Conservation (phyloP, 2,888 invertebrate genomes). For the Drosophila tanythrix region DNA sequence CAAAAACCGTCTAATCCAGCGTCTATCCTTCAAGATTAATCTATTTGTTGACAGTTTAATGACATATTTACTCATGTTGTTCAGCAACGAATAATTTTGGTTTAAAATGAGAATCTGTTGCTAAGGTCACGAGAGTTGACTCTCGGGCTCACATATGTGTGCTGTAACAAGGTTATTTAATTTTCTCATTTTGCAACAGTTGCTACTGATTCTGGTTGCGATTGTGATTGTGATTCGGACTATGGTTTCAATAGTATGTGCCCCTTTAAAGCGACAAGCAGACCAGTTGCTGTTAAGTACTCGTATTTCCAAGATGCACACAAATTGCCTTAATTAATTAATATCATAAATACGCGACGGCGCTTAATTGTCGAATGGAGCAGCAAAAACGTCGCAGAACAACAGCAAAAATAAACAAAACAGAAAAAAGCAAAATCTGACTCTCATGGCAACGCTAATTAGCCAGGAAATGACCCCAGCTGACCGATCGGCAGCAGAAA, state of each 20-base stretch:
- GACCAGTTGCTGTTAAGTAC: constrained; percentile 26
- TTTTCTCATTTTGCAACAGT: constrained; percentile 10
- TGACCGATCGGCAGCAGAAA: constrained; percentile 63
- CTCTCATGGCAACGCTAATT: constrained; percentile 77
- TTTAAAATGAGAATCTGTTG: neutral
- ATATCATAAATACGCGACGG: constrained; percentile 79
- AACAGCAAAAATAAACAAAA: constrained; percentile 31
- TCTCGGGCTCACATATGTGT: neutral
- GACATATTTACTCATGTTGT: neutral
- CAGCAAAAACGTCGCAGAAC: constrained; percentile 23
- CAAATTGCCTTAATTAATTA: constrained; percentile 80
- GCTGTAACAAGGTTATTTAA: constrained; percentile 19
- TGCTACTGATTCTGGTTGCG: neutral
- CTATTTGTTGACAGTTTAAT: constrained; percentile 2
- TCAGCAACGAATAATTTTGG: neutral
- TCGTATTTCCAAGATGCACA: constrained; percentile 61
- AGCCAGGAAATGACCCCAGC: constrained; percentile 84
- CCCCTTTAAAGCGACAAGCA: constrained; percentile 16
- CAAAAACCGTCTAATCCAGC: neutral
- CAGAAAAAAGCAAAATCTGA: constrained; percentile 19
- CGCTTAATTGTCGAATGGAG: constrained; percentile 70
- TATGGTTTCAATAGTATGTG: constrained; percentile 8
- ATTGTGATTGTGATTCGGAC: constrained; percentile 3
- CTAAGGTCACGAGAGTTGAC: neutral
- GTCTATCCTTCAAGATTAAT: neutral